Conservation (phyloP, 1,140 invertebrate species). For the Pemphigus obesinymphae region DNA sequence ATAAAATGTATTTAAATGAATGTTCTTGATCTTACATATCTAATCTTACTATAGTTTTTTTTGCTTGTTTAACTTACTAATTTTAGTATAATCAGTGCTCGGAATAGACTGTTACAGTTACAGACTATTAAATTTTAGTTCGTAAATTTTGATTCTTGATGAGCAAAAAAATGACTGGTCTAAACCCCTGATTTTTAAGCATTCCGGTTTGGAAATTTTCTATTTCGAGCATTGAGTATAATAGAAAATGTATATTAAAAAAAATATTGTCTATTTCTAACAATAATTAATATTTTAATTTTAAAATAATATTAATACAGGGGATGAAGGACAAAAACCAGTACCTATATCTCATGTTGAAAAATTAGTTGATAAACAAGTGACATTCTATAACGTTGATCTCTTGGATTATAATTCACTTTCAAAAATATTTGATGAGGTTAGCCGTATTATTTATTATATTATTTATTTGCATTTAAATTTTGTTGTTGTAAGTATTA, state of each 20-base stretch:
- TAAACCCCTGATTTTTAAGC: too few species aligned
- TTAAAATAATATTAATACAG: slow-evolving; percentile 45
- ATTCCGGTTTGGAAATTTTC: too few species aligned
- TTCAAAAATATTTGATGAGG: slow-evolving; percentile 67
- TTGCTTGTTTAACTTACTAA: not conserved
- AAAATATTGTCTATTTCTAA: not conserved
- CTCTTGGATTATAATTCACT: slow-evolving; percentile 65
- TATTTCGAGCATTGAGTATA: too few species aligned
- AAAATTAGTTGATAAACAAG: slow-evolving; percentile 68
- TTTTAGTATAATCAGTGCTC: too few species aligned
- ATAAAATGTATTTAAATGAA: too few species aligned
- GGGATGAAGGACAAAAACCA: slow-evolving; percentile 60
- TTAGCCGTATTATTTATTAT: slow-evolving; percentile 51
- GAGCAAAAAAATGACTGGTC: too few species aligned
- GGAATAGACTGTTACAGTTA: too few species aligned
- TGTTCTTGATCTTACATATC: too few species aligned
- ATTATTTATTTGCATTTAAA: too few species aligned
- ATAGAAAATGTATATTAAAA: not conserved
- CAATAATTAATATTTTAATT: not conserved
- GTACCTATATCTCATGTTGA: slow-evolving; percentile 76
- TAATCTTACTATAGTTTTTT: not conserved
- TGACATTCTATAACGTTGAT: slow-evolving; percentile 74
- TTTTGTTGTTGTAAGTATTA: too few species aligned
- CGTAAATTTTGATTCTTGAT: too few species aligned
- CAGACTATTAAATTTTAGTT: too few species aligned